Conservation (phyloP, 2,888 invertebrate genomes). For the Anorthoa munda region DNA sequence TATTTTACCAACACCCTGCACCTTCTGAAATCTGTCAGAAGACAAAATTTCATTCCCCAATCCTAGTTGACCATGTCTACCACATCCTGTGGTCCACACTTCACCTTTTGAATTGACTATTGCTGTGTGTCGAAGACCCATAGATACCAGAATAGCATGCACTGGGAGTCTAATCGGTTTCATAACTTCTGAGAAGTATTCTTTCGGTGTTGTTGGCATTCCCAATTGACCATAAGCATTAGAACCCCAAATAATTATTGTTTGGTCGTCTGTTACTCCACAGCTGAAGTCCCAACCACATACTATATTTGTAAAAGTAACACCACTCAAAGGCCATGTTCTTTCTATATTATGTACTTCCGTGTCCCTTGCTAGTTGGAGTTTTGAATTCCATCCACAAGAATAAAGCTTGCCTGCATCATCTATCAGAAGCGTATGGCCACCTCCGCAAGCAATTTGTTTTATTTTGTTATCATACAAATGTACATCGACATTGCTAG, state of each 20-base stretch:
- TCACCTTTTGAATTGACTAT: constrained; percentile 92
- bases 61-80: constrained; percentile 93
- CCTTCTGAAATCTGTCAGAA: constrained; percentile 87
- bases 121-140: constrained; percentile 93
- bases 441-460: constrained; percentile 94
- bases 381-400: constrained; percentile 95
- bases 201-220: constrained; percentile 83
- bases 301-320: constrained; percentile 91
- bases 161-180: constrained; percentile 84
- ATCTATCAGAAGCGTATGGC: constrained; percentile 94
- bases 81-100: constrained; percentile 92
- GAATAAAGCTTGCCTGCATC: constrained; percentile 93
- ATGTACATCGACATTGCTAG: constrained; percentile 83
- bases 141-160: constrained; percentile 91
- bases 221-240: constrained; percentile 95
- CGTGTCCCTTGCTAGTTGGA: constrained; percentile 92
- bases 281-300: constrained; percentile 97
- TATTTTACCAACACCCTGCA: constrained; percentile 90
- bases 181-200: constrained; percentile 81
- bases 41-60: constrained; percentile 83
- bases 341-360: constrained; percentile 91
- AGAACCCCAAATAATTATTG: constrained; percentile 96
- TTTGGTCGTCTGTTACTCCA: constrained; percentile 93
- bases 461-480: constrained; percentile 89
- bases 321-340: constrained; percentile 91